Conservation (phyloP, 2,113 vertebrate genomes). For the Saccopteryx leptura region DNA sequence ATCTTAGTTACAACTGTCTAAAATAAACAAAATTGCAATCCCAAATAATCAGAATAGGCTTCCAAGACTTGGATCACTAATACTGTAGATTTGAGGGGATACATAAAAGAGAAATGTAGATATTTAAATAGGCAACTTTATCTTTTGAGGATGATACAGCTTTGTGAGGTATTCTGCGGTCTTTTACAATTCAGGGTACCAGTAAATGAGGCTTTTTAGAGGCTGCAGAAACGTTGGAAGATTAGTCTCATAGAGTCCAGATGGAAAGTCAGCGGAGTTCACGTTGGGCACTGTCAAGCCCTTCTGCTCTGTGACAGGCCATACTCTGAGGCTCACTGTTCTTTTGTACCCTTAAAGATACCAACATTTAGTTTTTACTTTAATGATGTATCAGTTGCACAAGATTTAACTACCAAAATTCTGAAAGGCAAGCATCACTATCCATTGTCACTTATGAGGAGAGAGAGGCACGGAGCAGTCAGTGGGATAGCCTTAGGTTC, state of each 20-base stretch:
- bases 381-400: background rate
- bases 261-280: background rate
- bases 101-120: background rate
- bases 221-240: background rate
- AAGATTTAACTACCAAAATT: background rate
- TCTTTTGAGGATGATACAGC: background rate
- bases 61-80: background rate
- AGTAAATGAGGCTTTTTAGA: background rate
- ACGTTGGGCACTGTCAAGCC: background rate
- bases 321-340: background rate
- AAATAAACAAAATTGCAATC: background rate
- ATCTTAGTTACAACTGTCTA: background rate
- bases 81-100: background rate
- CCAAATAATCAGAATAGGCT: background rate
- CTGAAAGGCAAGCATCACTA: background rate
- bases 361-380: background rate
- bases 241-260: background rate
- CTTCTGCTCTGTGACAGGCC: too few relatives aligned
- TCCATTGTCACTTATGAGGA: background rate
- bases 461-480: background rate
- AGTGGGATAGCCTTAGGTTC: background rate
- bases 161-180: background rate
- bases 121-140: background rate
- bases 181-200: background rate
- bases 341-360: background rate